phyloP scores from a whole-genome alignment of 2,113 vertebrate species.

The Seriola quinqueradiata region DNA sequence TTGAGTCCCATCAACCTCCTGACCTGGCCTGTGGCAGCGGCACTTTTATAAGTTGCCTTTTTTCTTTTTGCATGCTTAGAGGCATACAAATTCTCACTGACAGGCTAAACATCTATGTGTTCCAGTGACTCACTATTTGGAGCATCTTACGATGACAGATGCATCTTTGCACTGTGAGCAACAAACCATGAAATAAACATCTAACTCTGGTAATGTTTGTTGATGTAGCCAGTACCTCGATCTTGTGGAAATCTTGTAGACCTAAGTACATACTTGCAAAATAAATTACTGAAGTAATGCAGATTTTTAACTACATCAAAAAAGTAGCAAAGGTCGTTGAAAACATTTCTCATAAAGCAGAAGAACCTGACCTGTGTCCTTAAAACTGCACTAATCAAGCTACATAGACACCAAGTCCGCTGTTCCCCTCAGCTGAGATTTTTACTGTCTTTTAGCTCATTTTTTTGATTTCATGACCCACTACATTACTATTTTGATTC shows the following conservation, averaged over 20 bases:
- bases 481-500: background rate
- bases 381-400: background rate
- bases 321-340: background rate
- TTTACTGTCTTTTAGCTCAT: too few species aligned
- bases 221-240: background rate
- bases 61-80: constrained; percentile 37
- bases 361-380: background rate
- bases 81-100: constrained; percentile 37
- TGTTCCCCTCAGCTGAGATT: too few species aligned
- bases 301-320: background rate
- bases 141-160: constrained; percentile 4
- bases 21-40: constrained; percentile 68
- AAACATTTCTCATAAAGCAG: background rate
- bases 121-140: background rate
- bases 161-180: background rate
- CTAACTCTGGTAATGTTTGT: background rate
- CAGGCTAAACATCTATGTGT: constrained; percentile 14
- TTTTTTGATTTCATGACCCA: background rate
- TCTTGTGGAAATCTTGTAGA: background rate
- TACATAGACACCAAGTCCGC: background rate
- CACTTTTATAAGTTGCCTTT: constrained; percentile 54
- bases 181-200: background rate
- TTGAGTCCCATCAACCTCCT: constrained; percentile 56
- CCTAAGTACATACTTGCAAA: background rate
- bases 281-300: background rate